Base-by-base conservation (phyloP, 2,888 invertebrate species). In the Tigriopus californicus region DNA sequence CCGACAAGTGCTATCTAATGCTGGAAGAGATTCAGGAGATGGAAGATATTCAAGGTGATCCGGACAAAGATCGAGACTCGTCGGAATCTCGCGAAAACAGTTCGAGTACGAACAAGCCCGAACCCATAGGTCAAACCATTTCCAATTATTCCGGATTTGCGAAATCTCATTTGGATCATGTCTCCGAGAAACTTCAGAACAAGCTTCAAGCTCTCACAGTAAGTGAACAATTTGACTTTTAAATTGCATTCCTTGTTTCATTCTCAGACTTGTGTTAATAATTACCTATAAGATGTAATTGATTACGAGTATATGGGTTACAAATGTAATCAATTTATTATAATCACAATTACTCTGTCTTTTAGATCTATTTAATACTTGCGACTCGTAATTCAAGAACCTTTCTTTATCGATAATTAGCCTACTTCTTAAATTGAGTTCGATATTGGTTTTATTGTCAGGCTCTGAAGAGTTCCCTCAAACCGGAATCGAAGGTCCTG, bases 101-200 rank as follows among this genome's bases (percentile, higher is more conserved):
- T 41, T 25, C 2, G 24, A 33, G 33, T 8, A 3, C 8, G 33
- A 33, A 33, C 8, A 44, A 61, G 8, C 46, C 47, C n/a, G 52
- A 53, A n/a, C 24, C n/a, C 15, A 59, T 42, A 8, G 25, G 41
- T 53, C 44, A 42, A 18, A 51, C 61, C 42, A 61, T 66, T 24
- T 80, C 80, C 0, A 85, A 86, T 65, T 85, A 86, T 70, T 85
- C 85, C 1, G 84, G 81, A 59, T 86, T 85, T 69, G 84, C 88
- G 0, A 76, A 83, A 56, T 76, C 82, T 64, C 87, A 87, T 70
- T 74, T 91, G 4, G 83, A 86, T 68, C 84, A 85, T 67, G 70
- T 91, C 60, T 84, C 87, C 65, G 87, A 88, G 67, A 81, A 83
- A 67, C 78, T 90, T 62, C 82, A 80, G 67, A 88, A 88, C 67